A percentile compares a stretch with the other conserved stretches of the same genome.
Conservation (phyloP, 1,140 invertebrate species). For the Pinna nobilis region DNA sequence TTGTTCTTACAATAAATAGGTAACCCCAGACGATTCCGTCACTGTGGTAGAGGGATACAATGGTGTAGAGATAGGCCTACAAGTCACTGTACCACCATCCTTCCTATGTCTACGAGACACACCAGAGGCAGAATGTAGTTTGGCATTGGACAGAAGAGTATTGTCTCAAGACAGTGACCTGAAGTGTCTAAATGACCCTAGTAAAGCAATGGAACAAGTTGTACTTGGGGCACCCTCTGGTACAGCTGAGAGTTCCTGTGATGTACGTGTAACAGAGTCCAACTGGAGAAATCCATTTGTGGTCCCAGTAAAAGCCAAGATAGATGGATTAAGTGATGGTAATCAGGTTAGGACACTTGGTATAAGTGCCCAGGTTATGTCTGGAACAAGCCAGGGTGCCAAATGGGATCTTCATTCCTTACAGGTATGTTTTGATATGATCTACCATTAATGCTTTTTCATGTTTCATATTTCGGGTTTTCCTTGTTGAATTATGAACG, state of each 20-base stretch:
- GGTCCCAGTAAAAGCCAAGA: constrained; percentile 47
- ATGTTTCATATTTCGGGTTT: neutral
- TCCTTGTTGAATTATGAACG: no score
- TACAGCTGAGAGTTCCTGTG: constrained; percentile 37
- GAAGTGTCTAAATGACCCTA: neutral
- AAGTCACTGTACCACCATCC: constrained; percentile 40
- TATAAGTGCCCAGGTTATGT: constrained; percentile 11
- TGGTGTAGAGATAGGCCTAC: constrained; percentile 19
- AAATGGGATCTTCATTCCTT: constrained; percentile 23
- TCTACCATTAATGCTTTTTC: constrained; percentile 4
- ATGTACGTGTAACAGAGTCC: constrained; percentile 30
- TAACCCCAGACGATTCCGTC: constrained; percentile 26
- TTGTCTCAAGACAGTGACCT: neutral
- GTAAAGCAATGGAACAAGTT: constrained; percentile 26
- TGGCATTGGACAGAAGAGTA: constrained; percentile 1
- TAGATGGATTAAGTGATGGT: constrained; percentile 49
- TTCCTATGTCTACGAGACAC: constrained; percentile 46
- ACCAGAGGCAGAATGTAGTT: constrained; percentile 30
- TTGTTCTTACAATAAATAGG: no score
- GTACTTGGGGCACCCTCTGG: constrained; percentile 26
- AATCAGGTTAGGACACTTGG: constrained; percentile 39
- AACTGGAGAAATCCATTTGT: constrained; percentile 46
- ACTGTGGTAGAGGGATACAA: constrained; percentile 40
- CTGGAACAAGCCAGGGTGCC: neutral
- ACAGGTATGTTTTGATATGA: constrained; percentile 36